These are phyloP conservation scores for Chaetodon trifascialis DNA, from an alignment of 2,113 vertebrate species.

Conservation along the genomic window DNA sequence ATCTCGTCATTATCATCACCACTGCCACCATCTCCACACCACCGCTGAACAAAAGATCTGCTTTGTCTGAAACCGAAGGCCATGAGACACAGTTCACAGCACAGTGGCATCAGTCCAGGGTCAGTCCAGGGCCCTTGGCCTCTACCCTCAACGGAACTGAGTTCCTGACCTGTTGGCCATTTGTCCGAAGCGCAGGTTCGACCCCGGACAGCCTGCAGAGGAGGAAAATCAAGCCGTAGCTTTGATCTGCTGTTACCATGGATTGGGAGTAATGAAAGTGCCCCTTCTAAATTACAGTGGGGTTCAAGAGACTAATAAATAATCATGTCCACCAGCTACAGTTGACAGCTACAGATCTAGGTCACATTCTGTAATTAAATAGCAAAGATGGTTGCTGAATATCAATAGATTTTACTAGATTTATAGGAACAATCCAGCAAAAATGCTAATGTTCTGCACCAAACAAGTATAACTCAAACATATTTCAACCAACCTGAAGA, in stretches of 20 bases:
- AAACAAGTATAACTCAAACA: neutral
- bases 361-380: slow-evolving; percentile 48
- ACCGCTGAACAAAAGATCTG: neutral
- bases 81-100: slow-evolving; percentile 31
- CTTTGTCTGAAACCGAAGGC: slow-evolving; percentile 32
- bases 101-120: slow-evolving; percentile 64
- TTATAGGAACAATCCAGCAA: neutral
- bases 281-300: slow-evolving; percentile 75
- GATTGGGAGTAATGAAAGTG: slow-evolving; percentile 78
- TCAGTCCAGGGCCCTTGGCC: slow-evolving; percentile 67
- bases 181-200: slow-evolving; percentile 77
- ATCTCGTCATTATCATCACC: slow-evolving; percentile 17
- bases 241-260: slow-evolving; percentile 79
- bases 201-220: slow-evolving; percentile 71
- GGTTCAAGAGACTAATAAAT: slow-evolving; percentile 76
- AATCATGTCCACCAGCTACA: slow-evolving; percentile 51
- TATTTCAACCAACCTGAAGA: neutral
- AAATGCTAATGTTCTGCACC: neutral
- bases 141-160: slow-evolving; percentile 79
- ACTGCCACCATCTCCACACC: neutral
- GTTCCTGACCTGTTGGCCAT: slow-evolving; percentile 80
- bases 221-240: slow-evolving; percentile 63
- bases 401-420: neutral
- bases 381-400: neutral
- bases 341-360: slow-evolving; percentile 39